These are phyloP conservation scores for Pristionchus fissidentatus DNA, from an alignment of 2,888 invertebrate species.

Conservation along the genomic window DNA sequence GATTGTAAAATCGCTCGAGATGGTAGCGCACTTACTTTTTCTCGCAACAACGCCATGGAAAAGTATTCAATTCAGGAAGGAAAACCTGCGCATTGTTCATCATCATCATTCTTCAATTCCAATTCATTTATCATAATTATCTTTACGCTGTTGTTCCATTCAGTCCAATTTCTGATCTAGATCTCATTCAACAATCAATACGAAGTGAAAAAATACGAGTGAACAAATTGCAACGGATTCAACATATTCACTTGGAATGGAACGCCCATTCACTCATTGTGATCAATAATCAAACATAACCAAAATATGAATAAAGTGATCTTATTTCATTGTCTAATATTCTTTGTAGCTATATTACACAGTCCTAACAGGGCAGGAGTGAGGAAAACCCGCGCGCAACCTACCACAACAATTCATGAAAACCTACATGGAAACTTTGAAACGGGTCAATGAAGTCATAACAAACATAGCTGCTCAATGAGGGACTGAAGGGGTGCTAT, in stretches of 20 bases:
- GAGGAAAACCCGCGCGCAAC: background rate
- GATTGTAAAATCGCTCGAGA: too few relatives aligned
- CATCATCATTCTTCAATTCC: background rate
- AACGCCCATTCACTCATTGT: conserved; percentile 5
- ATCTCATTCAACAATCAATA: background rate
- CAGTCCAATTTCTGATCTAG: background rate
- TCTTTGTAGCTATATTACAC: background rate
- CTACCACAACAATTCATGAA: background rate
- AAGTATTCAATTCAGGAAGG: background rate
- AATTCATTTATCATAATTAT: conserved; percentile 37
- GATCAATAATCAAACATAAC: conserved; percentile 33
- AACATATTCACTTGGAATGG: conserved; percentile 1
- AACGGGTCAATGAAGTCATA: background rate
- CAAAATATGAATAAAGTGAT: conserved; percentile 17
- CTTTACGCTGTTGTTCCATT: background rate
- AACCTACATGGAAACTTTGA: background rate
- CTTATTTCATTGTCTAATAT: background rate
- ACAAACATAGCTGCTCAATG: background rate
- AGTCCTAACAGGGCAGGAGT: background rate
- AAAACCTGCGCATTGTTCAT: background rate
- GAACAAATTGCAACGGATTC: conserved; percentile 13
- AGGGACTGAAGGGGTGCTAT: background rate
- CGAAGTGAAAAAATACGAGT: conserved; percentile 9
- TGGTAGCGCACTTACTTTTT: too few relatives aligned
- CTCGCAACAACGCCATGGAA: background rate